Conservation (phyloP, 2,888 invertebrate genomes). For the Lasioglossum pauxillum region DNA sequence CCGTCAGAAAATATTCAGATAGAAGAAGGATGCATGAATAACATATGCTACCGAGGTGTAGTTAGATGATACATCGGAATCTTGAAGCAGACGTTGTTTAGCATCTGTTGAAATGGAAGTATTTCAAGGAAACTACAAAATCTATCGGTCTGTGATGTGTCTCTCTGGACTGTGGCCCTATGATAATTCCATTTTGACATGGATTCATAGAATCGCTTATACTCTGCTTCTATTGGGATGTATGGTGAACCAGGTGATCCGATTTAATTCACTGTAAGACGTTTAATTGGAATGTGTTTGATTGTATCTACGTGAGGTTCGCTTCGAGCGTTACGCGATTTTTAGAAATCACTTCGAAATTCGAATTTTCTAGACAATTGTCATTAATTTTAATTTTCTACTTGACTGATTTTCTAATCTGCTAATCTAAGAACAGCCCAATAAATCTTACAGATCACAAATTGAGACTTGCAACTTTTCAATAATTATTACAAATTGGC, state of each 20-base stretch:
- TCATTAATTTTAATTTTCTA: background rate
- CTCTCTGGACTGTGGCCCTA: background rate
- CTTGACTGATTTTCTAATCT: background rate
- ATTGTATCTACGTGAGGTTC: too few species aligned
- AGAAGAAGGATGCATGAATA: background rate
- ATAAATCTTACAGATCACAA: too few species aligned
- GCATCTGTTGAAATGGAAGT: background rate
- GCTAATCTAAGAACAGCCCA: too few species aligned
- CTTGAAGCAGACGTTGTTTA: background rate
- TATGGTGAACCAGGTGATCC: background rate
- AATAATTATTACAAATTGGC: too few species aligned
- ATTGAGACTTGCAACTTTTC: too few species aligned
- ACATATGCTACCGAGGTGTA: background rate
- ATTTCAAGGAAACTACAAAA: background rate
- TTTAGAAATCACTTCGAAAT: background rate
- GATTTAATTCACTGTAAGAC: background rate
- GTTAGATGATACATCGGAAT: background rate
- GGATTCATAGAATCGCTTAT: background rate
- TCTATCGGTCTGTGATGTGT: background rate
- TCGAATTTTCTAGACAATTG: background rate
- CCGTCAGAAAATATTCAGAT: background rate
- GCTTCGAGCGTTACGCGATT: too few species aligned
- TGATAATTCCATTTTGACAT: background rate
- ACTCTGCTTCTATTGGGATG: background rate
- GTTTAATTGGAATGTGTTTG: background rate